These are phyloP conservation scores for Panagrolaimus sp. DNA, from an alignment of 1,140 invertebrate species.

Conservation along the genomic window DNA sequence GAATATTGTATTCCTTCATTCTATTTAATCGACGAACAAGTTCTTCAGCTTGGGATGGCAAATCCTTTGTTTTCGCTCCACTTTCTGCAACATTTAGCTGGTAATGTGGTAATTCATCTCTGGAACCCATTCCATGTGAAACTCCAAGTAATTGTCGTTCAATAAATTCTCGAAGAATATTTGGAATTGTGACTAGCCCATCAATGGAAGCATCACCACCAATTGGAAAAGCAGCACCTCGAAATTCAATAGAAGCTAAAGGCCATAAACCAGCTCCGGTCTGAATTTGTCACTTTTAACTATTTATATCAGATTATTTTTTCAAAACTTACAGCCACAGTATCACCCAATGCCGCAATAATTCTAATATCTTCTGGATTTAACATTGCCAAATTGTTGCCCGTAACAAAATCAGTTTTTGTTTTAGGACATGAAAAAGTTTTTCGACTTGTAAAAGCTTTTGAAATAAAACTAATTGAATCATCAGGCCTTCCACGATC, in stretches of 20 bases:
- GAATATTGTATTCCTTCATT: constrained; percentile 46
- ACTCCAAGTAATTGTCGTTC: constrained; percentile 41
- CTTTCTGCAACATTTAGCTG: constrained; percentile 53
- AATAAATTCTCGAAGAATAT: constrained; percentile 53
- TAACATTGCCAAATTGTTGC: constrained; percentile 38
- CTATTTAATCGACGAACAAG: constrained; percentile 40
- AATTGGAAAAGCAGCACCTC: constrained; percentile 54
- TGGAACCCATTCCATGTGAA: constrained; percentile 51
- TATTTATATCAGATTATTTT: neutral
- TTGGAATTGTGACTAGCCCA: constrained; percentile 54
- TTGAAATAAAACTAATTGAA: neutral
- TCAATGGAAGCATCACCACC: constrained; percentile 54
- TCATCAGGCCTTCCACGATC: constrained; percentile 9
- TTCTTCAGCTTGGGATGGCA: constrained; percentile 50
- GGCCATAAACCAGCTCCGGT: constrained; percentile 55
- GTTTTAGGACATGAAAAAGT: constrained; percentile 32
- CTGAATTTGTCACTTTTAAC: neutral
- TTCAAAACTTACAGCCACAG: neutral
- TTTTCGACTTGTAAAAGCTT: constrained; percentile 19
- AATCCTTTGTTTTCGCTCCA: constrained; percentile 42
- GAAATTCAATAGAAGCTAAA: constrained; percentile 51
- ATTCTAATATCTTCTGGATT: constrained; percentile 45
- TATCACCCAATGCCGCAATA: constrained; percentile 44
- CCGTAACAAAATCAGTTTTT: constrained; percentile 37
- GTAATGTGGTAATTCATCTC: constrained; percentile 47